Conservation (phyloP, 2,888 invertebrate species). For the Leucophenga maculata region DNA sequence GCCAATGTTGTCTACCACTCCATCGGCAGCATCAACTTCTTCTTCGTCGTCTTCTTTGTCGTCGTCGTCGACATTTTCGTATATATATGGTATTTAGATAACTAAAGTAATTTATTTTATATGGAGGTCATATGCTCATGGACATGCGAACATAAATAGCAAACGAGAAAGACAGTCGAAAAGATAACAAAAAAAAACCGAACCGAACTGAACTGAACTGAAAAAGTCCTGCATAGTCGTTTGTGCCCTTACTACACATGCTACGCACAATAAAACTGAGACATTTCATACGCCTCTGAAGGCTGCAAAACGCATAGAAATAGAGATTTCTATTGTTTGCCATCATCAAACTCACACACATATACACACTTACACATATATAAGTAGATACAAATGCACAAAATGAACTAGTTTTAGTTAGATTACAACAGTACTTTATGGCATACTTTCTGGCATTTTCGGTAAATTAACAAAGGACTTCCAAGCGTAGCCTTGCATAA, state of each 20-base stretch:
- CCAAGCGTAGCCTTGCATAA: not conserved
- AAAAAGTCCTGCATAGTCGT: not conserved
- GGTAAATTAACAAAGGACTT: slow-evolving; percentile 51
- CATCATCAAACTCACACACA: slow-evolving; percentile 6
- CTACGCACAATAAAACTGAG: slow-evolving; percentile 60
- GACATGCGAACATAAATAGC: slow-evolving; percentile 63
- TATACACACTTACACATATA: no score
- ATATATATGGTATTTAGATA: slow-evolving; percentile 59
- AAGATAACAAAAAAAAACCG: not conserved
- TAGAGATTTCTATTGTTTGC: slow-evolving; percentile 39
- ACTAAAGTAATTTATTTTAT: slow-evolving; percentile 70
- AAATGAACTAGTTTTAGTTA: slow-evolving; percentile 40
- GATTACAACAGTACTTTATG: slow-evolving; percentile 49
- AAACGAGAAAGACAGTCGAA: slow-evolving; percentile 41
- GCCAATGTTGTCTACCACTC: not conserved
- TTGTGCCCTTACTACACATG: no score
- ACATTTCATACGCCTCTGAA: slow-evolving; percentile 49
- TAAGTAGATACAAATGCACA: slow-evolving; percentile 17
- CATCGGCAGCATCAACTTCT: not conserved
- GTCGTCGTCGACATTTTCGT: not conserved
- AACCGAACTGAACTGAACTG: not conserved
- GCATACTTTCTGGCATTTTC: slow-evolving; percentile 54
- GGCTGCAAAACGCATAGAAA: not conserved
- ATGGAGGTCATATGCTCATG: slow-evolving; percentile 67
- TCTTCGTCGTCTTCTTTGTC: not conserved